These are phyloP conservation scores for Herminia tarsipennalis DNA, from an alignment of 2,888 invertebrate species.

Conservation along the genomic window DNA sequence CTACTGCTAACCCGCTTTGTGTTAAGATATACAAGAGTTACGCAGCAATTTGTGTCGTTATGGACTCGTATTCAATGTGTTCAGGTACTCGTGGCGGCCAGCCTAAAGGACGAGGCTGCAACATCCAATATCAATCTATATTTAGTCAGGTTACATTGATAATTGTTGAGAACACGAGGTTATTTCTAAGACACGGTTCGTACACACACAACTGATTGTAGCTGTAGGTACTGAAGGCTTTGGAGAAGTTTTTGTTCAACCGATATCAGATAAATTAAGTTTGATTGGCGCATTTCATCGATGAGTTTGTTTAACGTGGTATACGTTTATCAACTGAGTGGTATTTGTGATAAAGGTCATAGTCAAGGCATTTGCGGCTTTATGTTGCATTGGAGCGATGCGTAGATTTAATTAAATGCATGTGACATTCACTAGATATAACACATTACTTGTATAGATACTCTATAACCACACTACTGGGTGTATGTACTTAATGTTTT, in stretches of 20 bases:
- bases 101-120: constrained; percentile 17
- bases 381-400: constrained; percentile 14
- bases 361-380: constrained; percentile 18
- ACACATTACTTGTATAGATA: too few species aligned
- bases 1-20: constrained; percentile 55
- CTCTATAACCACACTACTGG: too few species aligned
- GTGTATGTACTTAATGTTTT: too few species aligned
- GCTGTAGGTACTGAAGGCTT: constrained; percentile 18
- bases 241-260: constrained; percentile 39
- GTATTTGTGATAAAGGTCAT: constrained; percentile 47
- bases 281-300: constrained; percentile 53
- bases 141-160: constrained; percentile 28
- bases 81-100: constrained; percentile 55
- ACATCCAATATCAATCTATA: constrained; percentile 7
- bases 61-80: constrained; percentile 59
- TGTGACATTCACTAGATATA: too few species aligned
- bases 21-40: constrained; percentile 51
- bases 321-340: constrained; percentile 31
- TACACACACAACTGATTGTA: constrained; percentile 10
- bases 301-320: constrained; percentile 50
- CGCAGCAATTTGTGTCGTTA: constrained; percentile 63
- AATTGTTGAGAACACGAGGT: constrained; percentile 22
- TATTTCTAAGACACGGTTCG: constrained; percentile 11
- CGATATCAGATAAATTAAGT: constrained; percentile 56
- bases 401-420: constrained; percentile 19